These are phyloP conservation scores for Rhynchophorus ferrugineus DNA, from an alignment of 1,140 invertebrate species.

Conservation along the genomic window DNA sequence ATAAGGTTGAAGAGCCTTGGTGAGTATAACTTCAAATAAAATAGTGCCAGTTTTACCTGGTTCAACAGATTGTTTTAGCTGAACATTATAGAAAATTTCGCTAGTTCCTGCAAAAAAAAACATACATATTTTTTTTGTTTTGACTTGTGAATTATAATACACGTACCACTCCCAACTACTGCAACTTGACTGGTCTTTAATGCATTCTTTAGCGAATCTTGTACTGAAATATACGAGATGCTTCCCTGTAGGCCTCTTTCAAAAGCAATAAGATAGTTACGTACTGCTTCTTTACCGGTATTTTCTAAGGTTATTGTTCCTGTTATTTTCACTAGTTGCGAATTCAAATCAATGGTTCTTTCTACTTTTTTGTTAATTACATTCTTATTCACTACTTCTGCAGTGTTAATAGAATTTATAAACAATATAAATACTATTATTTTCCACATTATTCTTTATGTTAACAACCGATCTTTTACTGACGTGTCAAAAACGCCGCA, in stretches of 20 bases:
- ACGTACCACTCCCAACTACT: constrained; percentile 38
- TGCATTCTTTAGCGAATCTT: constrained; percentile 56
- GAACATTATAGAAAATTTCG: constrained; percentile 52
- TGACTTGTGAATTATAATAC: neutral
- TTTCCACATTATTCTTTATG: constrained; percentile 22
- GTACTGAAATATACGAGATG: constrained; percentile 67
- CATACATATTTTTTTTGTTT: neutral
- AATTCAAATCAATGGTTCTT: constrained; percentile 75
- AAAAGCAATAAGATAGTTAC: constrained; percentile 63
- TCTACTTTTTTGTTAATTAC: constrained; percentile 76
- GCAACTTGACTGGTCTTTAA: constrained; percentile 52
- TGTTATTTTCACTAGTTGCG: constrained; percentile 79
- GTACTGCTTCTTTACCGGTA: constrained; percentile 59
- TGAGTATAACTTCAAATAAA: constrained; percentile 68
- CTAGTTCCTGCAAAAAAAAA: constrained; percentile 22
- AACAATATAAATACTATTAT: constrained; percentile 13
- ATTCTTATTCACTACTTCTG: constrained; percentile 23
- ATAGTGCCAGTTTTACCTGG: constrained; percentile 52
- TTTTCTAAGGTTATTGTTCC: constrained; percentile 78
- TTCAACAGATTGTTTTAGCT: constrained; percentile 53
- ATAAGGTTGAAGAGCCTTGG: constrained; percentile 70
- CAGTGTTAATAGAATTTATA: constrained; percentile 9
- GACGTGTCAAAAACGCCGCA: constrained; percentile 9
- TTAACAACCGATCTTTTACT: constrained; percentile 7
- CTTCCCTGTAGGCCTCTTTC: constrained; percentile 55